Conservation (phyloP, 2,113 vertebrate species). For the Vireo altiloquus region DNA sequence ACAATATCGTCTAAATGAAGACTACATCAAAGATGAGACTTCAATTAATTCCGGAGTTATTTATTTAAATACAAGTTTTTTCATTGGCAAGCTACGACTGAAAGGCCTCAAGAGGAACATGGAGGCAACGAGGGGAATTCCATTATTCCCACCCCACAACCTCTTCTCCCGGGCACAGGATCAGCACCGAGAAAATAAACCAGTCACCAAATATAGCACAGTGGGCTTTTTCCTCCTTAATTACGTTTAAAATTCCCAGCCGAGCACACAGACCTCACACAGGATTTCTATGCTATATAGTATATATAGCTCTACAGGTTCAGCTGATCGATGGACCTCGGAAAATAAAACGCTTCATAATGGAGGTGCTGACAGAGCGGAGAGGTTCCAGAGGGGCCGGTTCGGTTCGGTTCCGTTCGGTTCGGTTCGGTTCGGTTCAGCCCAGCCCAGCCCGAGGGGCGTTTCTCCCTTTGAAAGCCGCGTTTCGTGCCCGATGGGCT, state of each 20-base stretch:
- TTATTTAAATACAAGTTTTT: constrained; percentile 7
- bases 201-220: background rate
- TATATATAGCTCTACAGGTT: too few relatives aligned
- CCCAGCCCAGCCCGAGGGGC: background rate
- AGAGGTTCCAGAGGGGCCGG: background rate
- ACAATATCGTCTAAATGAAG: background rate
- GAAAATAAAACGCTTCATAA: background rate
- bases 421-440: too few relatives aligned
- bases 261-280: background rate
- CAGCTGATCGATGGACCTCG: background rate
- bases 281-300: background rate
- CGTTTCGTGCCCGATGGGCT: constrained; percentile 14
- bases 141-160: background rate
- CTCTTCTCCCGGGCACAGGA: background rate
- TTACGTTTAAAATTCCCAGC: constrained; percentile 1
- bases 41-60: background rate
- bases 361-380: constrained; percentile 14
- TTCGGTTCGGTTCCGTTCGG: too few relatives aligned
- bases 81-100: background rate
- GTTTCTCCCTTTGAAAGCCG: constrained; percentile 1
- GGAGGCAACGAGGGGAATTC: background rate
- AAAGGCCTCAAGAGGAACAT: background rate
- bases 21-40: background rate
- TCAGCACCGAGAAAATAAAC: background rate
- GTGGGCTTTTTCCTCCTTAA: background rate